Base-by-base conservation (phyloP, 2,888 invertebrate genomes). In the Aquatica leii region DNA sequence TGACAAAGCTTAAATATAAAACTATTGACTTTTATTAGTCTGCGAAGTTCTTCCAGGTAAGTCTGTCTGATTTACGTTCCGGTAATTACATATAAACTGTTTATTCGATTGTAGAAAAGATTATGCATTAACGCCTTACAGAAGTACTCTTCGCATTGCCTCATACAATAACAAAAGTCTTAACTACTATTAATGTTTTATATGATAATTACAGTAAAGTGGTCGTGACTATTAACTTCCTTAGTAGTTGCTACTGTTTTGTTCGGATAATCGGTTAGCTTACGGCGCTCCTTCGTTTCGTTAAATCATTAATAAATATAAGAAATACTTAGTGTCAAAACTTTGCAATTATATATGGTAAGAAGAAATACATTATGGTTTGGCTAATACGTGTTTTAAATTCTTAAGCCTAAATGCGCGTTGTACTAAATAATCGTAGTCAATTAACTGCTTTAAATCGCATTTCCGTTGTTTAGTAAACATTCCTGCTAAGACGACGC, bases 11-110 rank as follows among this genome's bases (percentile, higher is more conserved):
- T 62, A 54, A 65, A 57, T 50, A 60, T 59, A 60, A 65, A 40
- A 41, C 37, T 56, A 64, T 62, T 64, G 59, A 40, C 53, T 55
- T 66, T 35, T 64, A 59, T 63, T 66, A 59, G 64, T 68, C 66
- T 66, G 68, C 43, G 60, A 59, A 66, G 64, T 53, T 62, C 59
- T 66, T 66, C 63, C 51, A 61, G 68, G 68, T 68, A 54, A 68
- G 68, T 66, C 17, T 21, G 51, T 46, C 18, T 46, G 8, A 2
- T 37, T 37, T 37, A 37, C 12, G 11, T 37, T 3, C n/a, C 4
- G 2, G 12, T 11, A 37, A n/a, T 9, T 37, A 37, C 2, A 5
- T 37, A 37, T 37, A 37, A 37, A 37, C n/a, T 37, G 2, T 37
- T 9, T 6, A 37, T 37, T 12, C 11, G 2, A 37, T 12, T 37